Base-by-base conservation (phyloP, 1,140 invertebrate species). In the Euura saliciscinereae region DNA sequence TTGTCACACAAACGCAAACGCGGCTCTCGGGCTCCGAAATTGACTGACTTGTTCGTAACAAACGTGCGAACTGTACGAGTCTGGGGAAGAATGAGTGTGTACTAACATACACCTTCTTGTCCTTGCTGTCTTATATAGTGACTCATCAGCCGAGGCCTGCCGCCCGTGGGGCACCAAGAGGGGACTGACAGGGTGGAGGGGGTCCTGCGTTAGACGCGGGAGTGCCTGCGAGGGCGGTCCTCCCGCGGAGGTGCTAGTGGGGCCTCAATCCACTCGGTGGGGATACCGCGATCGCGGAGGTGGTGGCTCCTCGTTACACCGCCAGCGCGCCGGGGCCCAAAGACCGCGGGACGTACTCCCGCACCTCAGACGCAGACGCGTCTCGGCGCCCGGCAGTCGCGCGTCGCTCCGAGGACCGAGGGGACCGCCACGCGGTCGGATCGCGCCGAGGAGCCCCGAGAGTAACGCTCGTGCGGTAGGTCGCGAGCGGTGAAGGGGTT, bases 51-150 rank as follows among this genome's bases (percentile, higher is more conserved):
- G 28, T 28, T 28, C 28, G 28, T 28, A 28, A 28, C 28, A 28
- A 59, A 59, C 51, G 51, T 59, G 51, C 51, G 4, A 59, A 59
- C 77, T 75, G 81, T 83, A 81, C 84, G 80, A 84, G 80, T 79
- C 78, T 83, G 85, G 78, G 78, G 81, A 86, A 81, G 81, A 85
- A 85, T 84, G 82, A 84, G 77, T 85, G 80, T 84, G 80, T 81
- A 86, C 85, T 86, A 85, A 83, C 83, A 84, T 86, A 85, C 81
- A 83, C 83, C 81, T 84, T 85, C 84, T 84, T 86, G 84, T 86
- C 85, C 85, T 87, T 87, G 84, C 84, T 83, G 83, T 84, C 84
- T 86, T 87, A 85, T 87, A 87, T 87, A 87, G 83, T 85, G 82
- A 84, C 81, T 85, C 85, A 86, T 87, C 82, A 81, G 80, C 77